These are phyloP conservation scores for Cerastis leucographa DNA, from an alignment of 2,888 invertebrate species.

Conservation along the genomic window DNA sequence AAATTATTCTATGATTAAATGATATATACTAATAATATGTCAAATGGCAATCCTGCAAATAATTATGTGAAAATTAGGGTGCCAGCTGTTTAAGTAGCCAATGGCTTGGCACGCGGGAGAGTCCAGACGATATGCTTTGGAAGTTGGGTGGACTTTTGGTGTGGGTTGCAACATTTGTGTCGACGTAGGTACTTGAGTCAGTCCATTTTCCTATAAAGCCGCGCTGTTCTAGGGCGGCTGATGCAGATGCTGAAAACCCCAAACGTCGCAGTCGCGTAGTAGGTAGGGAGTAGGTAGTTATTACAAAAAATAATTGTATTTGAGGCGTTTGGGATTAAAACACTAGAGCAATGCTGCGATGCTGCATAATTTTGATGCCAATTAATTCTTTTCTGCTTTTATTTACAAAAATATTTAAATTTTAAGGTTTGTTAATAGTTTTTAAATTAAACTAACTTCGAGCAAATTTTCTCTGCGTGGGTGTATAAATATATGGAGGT, in stretches of 20 bases:
- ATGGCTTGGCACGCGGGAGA: neutral
- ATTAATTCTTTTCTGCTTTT: neutral
- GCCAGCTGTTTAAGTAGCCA: neutral
- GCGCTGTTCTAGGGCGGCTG: neutral
- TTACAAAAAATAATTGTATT: too few species aligned
- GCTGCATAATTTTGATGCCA: neutral
- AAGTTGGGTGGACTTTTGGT: neutral
- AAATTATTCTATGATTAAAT: neutral
- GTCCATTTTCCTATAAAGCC: neutral
- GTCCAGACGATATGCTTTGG: neutral
- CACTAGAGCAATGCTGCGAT: neutral
- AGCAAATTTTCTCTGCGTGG: neutral
- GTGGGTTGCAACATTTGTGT: neutral
- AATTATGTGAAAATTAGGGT: neutral
- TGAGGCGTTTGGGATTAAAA: too few species aligned
- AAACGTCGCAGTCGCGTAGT: too few species aligned
- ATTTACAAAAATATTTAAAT: too few species aligned
- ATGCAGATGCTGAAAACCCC: neutral
- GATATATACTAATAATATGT: neutral
- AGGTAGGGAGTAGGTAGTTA: too few species aligned
- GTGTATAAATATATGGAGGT: neutral
- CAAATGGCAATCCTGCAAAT: neutral
- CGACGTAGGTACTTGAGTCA: neutral
- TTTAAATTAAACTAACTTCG: too few species aligned
- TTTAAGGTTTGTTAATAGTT: too few species aligned